A percentile compares a stretch with the other conserved stretches of the same genome.
Conservation (phyloP, 2,797 vertebrate genomes). For the Stomatorhinus walkeri region DNA sequence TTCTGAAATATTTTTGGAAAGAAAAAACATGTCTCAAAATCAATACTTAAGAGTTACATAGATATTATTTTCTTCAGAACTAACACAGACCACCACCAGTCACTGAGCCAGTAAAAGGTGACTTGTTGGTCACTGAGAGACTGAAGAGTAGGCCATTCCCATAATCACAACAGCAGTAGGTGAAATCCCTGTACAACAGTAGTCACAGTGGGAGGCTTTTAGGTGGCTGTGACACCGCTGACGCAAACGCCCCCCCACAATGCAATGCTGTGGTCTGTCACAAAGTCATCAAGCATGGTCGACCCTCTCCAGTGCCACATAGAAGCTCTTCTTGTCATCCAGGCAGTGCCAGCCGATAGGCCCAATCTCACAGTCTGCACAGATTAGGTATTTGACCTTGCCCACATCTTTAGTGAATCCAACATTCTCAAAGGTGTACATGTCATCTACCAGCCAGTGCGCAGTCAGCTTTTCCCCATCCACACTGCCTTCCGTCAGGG, state of each 20-base stretch:
- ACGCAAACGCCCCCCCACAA: not conserved
- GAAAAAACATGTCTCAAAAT: not conserved
- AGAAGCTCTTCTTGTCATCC: conserved; percentile 89
- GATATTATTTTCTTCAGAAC: not conserved
- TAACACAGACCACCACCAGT: not conserved
- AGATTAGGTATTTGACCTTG: conserved; percentile 89
- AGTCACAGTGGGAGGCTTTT: not conserved
- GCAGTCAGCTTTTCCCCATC: conserved; percentile 77
- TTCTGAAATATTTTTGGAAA: not conserved
- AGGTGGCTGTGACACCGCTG: not conserved
- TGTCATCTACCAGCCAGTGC: conserved; percentile 92
- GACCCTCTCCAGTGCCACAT: conserved; percentile 85
- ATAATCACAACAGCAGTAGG: not conserved
- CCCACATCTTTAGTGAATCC: conserved; percentile 94
- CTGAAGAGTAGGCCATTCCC: not conserved
- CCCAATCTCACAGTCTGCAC: conserved; percentile 95
- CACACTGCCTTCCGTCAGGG: conserved; percentile 49
- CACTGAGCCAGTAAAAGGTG: not conserved
- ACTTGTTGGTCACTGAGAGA: not conserved
- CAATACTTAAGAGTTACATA: not conserved
- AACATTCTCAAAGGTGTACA: conserved; percentile 94
- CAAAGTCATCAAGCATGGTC: conserved; percentile 63
- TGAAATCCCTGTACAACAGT: not conserved
- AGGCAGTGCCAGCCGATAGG: conserved; percentile 96
- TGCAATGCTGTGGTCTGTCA: conserved; percentile 4